Percentiles rank a stretch among this genome's conserved stretches.
phyloP scores from a whole-genome alignment of 1,140 invertebrate species.

The Drosophila pseudoananassae region DNA sequence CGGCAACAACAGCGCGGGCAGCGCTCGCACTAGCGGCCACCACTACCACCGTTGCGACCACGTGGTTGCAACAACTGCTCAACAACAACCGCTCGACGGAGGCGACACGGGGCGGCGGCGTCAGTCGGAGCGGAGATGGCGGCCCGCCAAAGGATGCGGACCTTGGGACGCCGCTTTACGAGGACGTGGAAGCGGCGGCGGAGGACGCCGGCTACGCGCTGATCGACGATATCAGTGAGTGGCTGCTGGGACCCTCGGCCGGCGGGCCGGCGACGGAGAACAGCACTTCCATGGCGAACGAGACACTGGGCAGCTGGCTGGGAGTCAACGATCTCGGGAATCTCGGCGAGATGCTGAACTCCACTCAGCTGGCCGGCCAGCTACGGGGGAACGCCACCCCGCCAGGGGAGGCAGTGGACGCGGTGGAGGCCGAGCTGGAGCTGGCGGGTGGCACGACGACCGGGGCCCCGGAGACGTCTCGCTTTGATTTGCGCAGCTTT shows the following conservation, averaged over 20 bases:
- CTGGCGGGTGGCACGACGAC: not conserved
- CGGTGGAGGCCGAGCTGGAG: not conserved
- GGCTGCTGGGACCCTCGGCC: constrained; percentile 51
- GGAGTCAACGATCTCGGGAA: constrained; percentile 31
- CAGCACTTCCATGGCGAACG: constrained; percentile 30
- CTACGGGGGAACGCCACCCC: not conserved
- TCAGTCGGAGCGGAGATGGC: not conserved
- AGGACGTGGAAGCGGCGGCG: constrained; percentile 56
- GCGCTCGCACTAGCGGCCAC: constrained; percentile 6
- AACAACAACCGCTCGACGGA: constrained; percentile 23
- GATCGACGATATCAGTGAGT: constrained; percentile 73
- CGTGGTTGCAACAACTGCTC: constrained; percentile 39
- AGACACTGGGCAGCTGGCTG: constrained; percentile 59
- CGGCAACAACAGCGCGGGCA: constrained; percentile 14
- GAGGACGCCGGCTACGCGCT: constrained; percentile 69
- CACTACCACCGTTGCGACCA: not conserved
- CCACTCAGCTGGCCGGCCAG: constrained; percentile 32
- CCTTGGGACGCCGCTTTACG: constrained; percentile 58
- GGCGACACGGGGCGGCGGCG: not conserved
- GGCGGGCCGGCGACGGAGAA: constrained; percentile 18
- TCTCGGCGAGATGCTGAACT: constrained; percentile 49
- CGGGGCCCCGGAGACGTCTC: constrained; percentile 1
- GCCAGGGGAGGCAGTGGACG: not conserved
- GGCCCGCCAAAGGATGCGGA: not conserved
- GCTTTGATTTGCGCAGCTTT: constrained; percentile 62